These are phyloP conservation scores for Copidosoma floridanum DNA, from an alignment of 1,140 invertebrate genomes.

Conservation along the genomic window DNA sequence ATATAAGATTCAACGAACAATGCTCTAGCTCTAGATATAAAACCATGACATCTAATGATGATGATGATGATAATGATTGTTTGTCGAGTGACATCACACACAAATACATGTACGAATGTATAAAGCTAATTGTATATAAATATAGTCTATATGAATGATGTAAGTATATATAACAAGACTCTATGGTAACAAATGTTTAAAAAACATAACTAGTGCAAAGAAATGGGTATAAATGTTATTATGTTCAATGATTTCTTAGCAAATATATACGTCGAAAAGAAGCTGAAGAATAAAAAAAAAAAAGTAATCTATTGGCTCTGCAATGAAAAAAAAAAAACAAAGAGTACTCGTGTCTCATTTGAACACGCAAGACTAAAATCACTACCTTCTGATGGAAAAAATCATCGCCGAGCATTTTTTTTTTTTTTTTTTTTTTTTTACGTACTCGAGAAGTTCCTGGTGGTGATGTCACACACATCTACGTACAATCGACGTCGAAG, in stretches of 20 bases:
- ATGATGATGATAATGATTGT: conserved; percentile 12
- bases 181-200: conserved; percentile 5
- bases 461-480: conserved; percentile 19
- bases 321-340: too few species aligned
- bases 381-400: conserved; percentile 11
- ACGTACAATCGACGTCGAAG: conserved; percentile 3
- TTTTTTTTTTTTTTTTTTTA: too few species aligned
- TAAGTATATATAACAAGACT: not conserved
- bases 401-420: not conserved
- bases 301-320: not conserved
- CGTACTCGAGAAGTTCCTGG: not conserved
- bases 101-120: too few species aligned
- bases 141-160: conserved; percentile 10
- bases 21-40: conserved; percentile 19
- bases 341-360: conserved; percentile 1
- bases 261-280: not conserved
- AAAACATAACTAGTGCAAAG: conserved; percentile 12
- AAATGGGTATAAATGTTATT: conserved; percentile 1
- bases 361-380: conserved; percentile 14
- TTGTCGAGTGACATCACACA: conserved; percentile 15
- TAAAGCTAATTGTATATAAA: not conserved
- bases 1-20: conserved; percentile 15
- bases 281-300: conserved; percentile 18
- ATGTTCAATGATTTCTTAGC: not conserved
- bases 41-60: conserved; percentile 22